phyloP scores from a whole-genome alignment of 2,113 vertebrate species.

The Proteles cristata region DNA sequence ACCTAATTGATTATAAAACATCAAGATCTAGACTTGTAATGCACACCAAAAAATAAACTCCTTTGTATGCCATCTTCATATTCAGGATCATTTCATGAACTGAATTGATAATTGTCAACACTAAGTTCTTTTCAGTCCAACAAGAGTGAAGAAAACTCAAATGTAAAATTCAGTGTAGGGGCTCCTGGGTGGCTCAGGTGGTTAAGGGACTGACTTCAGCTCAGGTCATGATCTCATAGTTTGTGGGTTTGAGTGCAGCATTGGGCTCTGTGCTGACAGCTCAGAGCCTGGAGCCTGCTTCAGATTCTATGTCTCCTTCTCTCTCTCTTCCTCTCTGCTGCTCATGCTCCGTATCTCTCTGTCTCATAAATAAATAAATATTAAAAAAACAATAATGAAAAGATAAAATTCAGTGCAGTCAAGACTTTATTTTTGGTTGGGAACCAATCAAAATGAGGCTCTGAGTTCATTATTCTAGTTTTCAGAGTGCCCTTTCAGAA shows the following conservation, averaged over 20 bases:
- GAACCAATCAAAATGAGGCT: not conserved
- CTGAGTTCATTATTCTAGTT: conserved; percentile 1
- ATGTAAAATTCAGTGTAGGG: not conserved
- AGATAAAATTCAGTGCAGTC: not conserved
- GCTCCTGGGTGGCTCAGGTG: too few species aligned
- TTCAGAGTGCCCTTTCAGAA: conserved; percentile 41
- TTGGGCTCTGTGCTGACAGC: too few species aligned
- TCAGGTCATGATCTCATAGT: too few species aligned
- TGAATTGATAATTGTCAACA: not conserved
- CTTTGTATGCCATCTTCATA: not conserved
- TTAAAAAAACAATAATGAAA: too few species aligned
- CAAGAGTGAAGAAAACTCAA: conserved; percentile 50
- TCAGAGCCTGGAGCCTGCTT: too few species aligned
- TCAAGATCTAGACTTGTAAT: not conserved
- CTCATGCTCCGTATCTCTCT: too few species aligned
- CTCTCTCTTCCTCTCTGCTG: too few species aligned
- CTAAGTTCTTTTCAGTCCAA: not conserved
- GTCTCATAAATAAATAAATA: too few species aligned
- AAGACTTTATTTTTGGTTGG: not conserved
- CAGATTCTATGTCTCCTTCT: too few species aligned
- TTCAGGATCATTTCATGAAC: conserved; percentile 14
- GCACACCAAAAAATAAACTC: not conserved
- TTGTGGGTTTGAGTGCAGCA: too few species aligned
- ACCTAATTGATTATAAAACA: conserved; percentile 9
- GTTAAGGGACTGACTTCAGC: too few species aligned